These are phyloP conservation scores for Isaurus tuberculatus DNA, from an alignment of 92 coral and sea anemone species.

Conservation along the genomic window DNA sequence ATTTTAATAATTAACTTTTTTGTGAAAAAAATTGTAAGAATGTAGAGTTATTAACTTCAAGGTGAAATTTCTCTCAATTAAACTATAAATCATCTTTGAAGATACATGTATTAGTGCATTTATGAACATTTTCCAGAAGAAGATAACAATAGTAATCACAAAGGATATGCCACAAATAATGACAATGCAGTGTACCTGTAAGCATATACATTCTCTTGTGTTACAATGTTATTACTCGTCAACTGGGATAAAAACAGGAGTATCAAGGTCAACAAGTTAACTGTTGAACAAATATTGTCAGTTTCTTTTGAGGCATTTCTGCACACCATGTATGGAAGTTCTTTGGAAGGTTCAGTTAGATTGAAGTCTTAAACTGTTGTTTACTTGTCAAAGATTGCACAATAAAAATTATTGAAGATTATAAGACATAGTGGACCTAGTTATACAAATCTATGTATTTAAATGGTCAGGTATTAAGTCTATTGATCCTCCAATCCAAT, in stretches of 20 bases:
- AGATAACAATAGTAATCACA: constrained; percentile 12
- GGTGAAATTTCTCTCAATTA: constrained; percentile 40
- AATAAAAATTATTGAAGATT: constrained; percentile 9
- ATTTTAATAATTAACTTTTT: constrained; percentile 10
- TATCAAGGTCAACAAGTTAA: constrained; percentile 15
- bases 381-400: constrained; percentile 13
- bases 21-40: constrained; percentile 29
- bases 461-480: constrained; percentile 13
- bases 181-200: constrained; percentile 26
- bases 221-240: constrained; percentile 33
- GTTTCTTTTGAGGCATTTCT: constrained; percentile 15
- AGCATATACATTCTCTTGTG: constrained; percentile 36
- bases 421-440: constrained; percentile 14
- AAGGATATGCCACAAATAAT: constrained; percentile 15
- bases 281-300: constrained; percentile 38
- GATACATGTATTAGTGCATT: constrained; percentile 26
- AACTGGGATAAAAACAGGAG: constrained; percentile 41
- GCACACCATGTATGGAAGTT: constrained; percentile 14
- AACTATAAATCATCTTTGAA: constrained; percentile 41
- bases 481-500: constrained; percentile 13
- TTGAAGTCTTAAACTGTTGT: constrained; percentile 9
- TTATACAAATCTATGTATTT: constrained; percentile 10
- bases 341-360: constrained; percentile 14
- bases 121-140: constrained; percentile 33
- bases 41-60: constrained; percentile 36